Conservation (phyloP, 2,113 vertebrate genomes). For the Ovis aries region ARS-UI_Ramb_v3.0 NC_056056.1:201311001-201311500, state of each 20-base stretch:
- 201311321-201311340: not conserved
- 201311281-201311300: not conserved
- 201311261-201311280: not conserved
- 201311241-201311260: not conserved
- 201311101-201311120: not conserved
- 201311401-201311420: not conserved
- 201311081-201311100: not conserved
- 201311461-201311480: not conserved
- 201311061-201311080: slow-evolving; percentile 20
- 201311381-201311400: not conserved
- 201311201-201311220: not conserved
- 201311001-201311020: not conserved
- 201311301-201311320: not conserved
- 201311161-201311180: not conserved
- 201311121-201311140: not conserved
- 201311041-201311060: not conserved
- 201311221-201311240: slow-evolving; percentile 8
- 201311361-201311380: not conserved
- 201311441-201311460: not conserved
- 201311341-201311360: not conserved
- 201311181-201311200: not conserved
- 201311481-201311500: not conserved
- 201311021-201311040: not conserved
- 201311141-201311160: not conserved
- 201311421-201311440: not conserved